Percentiles rank a stretch among this genome's conserved stretches.
Conservation (phyloP, 2,888 invertebrate species). For the Apocheima hispidaria region DNA sequence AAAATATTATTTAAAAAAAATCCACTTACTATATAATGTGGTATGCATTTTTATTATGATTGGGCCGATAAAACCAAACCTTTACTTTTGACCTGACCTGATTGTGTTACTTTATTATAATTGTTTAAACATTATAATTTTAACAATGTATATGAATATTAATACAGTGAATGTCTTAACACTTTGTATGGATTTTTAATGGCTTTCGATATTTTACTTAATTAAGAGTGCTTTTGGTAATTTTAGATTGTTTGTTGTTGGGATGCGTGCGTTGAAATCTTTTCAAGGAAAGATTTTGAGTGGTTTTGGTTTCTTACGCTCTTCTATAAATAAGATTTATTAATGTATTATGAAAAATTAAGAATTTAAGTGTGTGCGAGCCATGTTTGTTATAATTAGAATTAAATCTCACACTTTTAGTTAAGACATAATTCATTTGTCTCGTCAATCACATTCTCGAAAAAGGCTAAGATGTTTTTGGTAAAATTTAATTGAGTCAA, state of each 20-base stretch:
- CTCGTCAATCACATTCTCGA: too few species aligned
- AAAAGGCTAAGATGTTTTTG: too few species aligned
- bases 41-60: background rate
- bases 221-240: slow-evolving; percentile 10
- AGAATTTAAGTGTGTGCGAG: too few species aligned
- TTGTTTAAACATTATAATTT: slow-evolving; percentile 20
- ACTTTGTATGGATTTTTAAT: slow-evolving; percentile 16
- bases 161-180: slow-evolving; percentile 21
- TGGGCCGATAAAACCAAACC: slow-evolving; percentile 13
- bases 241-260: background rate
- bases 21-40: background rate
- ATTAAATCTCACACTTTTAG: too few species aligned
- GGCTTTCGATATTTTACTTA: background rate
- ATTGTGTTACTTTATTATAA: slow-evolving; percentile 34
- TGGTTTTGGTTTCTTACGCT: too few species aligned
- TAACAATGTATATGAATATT: slow-evolving; percentile 20
- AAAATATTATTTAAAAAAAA: background rate
- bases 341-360: too few species aligned
- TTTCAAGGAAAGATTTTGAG: background rate
- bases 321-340: too few species aligned
- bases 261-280: background rate
- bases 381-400: too few species aligned
- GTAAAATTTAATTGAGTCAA: too few species aligned
- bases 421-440: too few species aligned
- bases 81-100: slow-evolving; percentile 38